A percentile compares a stretch with the other conserved stretches of the same genome.
phyloP scores from a whole-genome alignment of 2,888 invertebrate genomes.

The Sturmia bella region DNA sequence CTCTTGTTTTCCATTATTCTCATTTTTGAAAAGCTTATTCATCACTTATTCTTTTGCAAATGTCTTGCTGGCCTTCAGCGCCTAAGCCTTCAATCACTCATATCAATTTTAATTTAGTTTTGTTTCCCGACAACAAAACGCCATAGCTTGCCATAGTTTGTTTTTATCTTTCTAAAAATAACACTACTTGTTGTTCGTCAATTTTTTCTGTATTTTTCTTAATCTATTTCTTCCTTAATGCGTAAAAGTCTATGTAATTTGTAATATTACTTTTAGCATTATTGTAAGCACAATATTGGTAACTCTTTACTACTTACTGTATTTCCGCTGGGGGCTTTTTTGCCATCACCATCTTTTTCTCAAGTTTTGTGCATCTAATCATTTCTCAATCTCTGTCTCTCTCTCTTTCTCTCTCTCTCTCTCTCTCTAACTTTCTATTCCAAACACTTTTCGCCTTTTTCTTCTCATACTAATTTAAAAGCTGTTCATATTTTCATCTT shows the following conservation, averaged over 20 bases:
- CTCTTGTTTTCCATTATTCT: neutral
- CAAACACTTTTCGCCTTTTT: too few species aligned
- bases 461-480: too few species aligned
- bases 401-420: neutral
- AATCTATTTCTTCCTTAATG: too few species aligned
- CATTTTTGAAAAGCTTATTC: neutral
- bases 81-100: neutral
- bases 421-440: neutral
- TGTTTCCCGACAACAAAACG: constrained; percentile 75
- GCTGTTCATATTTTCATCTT: too few species aligned
- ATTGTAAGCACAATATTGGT: neutral
- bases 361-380: neutral
- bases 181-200: neutral
- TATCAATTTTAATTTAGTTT: constrained; percentile 74
- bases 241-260: too few species aligned
- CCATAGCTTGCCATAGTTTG: constrained; percentile 81
- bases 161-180: constrained; percentile 31
- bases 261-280: too few species aligned
- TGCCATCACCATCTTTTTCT: neutral
- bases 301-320: neutral
- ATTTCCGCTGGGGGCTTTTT: neutral
- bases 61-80: neutral
- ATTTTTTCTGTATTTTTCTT: neutral
- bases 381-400: constrained; percentile 2
- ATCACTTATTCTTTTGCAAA: constrained; percentile 3